phyloP scores from a whole-genome alignment of 2,888 invertebrate species.

The Acrocyrtus sp. region DNA sequence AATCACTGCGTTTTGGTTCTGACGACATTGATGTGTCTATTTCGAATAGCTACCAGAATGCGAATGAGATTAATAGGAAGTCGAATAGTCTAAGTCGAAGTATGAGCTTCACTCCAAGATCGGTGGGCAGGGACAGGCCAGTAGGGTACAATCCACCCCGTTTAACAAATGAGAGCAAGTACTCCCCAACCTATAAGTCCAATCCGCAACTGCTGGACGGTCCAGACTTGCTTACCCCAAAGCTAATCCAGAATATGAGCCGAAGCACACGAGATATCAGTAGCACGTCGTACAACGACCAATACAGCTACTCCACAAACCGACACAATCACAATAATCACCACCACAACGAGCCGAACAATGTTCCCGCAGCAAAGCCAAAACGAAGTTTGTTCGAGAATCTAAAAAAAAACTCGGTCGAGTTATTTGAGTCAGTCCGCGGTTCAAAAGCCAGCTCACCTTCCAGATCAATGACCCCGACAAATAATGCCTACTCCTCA shows the following conservation, averaged over 20 bases:
- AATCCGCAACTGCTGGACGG: constrained; percentile 82
- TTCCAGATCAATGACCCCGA: constrained; percentile 62
- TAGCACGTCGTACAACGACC: constrained; percentile 33
- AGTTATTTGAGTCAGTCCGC: constrained; percentile 57
- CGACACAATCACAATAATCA: constrained; percentile 19
- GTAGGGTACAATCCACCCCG: constrained; percentile 38
- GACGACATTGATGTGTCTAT: constrained; percentile 63
- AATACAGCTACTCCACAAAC: constrained; percentile 30
- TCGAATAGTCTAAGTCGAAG: constrained; percentile 59
- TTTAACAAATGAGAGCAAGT: constrained; percentile 51
- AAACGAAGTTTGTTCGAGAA: constrained; percentile 61
- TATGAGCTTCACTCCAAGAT: constrained; percentile 62
- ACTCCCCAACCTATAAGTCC: constrained; percentile 72
- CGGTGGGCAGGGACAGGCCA: constrained; percentile 35
- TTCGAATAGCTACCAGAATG: constrained; percentile 58
- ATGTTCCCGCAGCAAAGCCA: constrained; percentile 22
- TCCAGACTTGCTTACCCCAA: constrained; percentile 83
- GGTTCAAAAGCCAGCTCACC: constrained; percentile 62
- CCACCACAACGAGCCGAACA: constrained; percentile 22
- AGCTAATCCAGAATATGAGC: constrained; percentile 85
- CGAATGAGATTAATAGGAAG: constrained; percentile 42
- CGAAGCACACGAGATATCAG: constrained; percentile 82
- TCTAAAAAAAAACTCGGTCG: constrained; percentile 61
- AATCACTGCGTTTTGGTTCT: constrained; percentile 59
- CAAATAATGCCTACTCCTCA: constrained; percentile 50